phyloP scores from a whole-genome alignment of 2,888 invertebrate genomes.

The Leptopilina syphax region DNA sequence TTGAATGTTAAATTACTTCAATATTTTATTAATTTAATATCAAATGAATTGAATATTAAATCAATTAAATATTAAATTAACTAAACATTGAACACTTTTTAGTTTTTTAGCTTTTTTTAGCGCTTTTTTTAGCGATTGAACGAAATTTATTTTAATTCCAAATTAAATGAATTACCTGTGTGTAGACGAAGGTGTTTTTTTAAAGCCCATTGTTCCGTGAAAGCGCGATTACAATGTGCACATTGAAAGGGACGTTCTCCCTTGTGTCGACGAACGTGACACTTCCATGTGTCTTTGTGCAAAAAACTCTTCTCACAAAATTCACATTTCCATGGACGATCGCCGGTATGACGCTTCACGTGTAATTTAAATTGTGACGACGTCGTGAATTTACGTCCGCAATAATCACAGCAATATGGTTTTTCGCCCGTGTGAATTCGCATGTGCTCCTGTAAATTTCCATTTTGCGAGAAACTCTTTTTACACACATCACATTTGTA shows the following conservation, averaged over 20 bases:
- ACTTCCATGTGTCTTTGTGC: constrained; percentile 81
- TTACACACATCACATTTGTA: constrained; percentile 83
- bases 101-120: no score
- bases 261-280: constrained; percentile 83
- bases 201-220: constrained; percentile 83
- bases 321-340: constrained; percentile 81
- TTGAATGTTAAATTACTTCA: no score
- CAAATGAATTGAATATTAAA: no score
- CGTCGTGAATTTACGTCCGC: constrained; percentile 85
- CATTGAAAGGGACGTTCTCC: constrained; percentile 84
- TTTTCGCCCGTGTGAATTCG: constrained; percentile 89
- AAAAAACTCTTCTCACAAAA: constrained; percentile 80
- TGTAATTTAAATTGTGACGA: constrained; percentile 86
- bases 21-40: no score
- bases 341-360: constrained; percentile 81
- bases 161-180: constrained; percentile 74
- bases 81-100: no score
- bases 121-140: no score
- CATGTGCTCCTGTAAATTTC: constrained; percentile 87
- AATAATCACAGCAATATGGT: constrained; percentile 84
- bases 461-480: constrained; percentile 87
- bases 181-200: constrained; percentile 83
- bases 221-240: constrained; percentile 79
- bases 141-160: not conserved
- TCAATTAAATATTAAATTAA: no score